These are phyloP conservation scores for Lasioglossum albipes DNA, from an alignment of 1,140 invertebrate genomes.

Conservation along the genomic window DNA sequence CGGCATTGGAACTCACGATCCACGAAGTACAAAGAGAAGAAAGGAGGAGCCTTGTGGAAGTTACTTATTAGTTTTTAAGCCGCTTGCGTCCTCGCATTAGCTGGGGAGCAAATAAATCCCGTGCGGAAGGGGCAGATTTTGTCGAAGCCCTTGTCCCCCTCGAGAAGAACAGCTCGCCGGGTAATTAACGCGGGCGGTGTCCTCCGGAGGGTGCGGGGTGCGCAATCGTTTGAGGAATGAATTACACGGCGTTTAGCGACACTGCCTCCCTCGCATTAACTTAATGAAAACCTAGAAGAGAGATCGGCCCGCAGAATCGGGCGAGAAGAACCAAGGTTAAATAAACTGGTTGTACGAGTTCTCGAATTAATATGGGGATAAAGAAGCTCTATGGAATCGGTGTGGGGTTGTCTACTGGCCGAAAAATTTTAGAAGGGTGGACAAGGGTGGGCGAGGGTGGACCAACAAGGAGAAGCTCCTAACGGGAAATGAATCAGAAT, in stretches of 20 bases:
- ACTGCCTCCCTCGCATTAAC: not conserved
- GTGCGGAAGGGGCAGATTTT: constrained; percentile 7
- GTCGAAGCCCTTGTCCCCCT: not conserved
- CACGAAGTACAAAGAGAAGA: not conserved
- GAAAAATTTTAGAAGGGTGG: no score
- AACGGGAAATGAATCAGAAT: no score
- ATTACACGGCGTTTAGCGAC: not conserved
- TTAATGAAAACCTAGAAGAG: not conserved
- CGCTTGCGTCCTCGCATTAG: constrained; percentile 42
- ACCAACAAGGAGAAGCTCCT: no score
- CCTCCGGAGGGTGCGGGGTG: not conserved
- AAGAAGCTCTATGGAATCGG: no score
- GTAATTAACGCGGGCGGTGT: constrained; percentile 18
- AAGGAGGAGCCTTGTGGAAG: constrained; percentile 5
- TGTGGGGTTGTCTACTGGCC: no score
- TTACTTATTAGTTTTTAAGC: constrained; percentile 61
- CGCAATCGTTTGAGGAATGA: constrained; percentile 15
- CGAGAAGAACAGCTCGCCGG: not conserved
- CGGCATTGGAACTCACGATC: not conserved
- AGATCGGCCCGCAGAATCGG: not conserved
- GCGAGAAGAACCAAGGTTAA: constrained; percentile 6
- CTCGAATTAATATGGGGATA: constrained; percentile 47
- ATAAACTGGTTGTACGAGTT: constrained; percentile 44
- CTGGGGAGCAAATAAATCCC: constrained; percentile 44
- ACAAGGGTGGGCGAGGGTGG: no score